Evolutionary conservation across 2,888 invertebrate species (phyloP).

Genomic region (Drosophila austrosaltans): DNA sequence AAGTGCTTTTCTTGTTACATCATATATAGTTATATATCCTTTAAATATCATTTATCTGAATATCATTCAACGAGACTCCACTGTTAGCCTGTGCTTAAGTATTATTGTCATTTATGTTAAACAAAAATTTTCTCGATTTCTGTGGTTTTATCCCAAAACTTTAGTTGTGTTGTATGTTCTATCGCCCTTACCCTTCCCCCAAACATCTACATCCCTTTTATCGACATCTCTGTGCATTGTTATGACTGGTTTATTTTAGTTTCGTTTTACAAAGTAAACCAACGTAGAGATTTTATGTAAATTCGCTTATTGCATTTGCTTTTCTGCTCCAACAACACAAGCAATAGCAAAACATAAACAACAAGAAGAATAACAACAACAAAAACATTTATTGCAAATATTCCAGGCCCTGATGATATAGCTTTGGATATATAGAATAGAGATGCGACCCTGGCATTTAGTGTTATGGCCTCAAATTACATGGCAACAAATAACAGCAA

Average conservation of each 20-base stretch:
- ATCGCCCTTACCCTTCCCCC: no score
- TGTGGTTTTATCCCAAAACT: no score
- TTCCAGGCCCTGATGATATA: not conserved
- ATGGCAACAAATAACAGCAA: conserved; percentile 6
- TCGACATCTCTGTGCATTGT: conserved; percentile 38
- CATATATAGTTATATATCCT: no score
- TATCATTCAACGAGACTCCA: no score
- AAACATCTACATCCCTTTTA: not conserved
- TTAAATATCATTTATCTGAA: no score
- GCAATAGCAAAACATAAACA: conserved; percentile 33
- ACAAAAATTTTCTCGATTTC: no score
- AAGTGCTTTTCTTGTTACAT: no score
- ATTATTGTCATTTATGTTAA: no score
- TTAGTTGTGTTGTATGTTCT: no score
- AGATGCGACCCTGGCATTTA: conserved; percentile 12
- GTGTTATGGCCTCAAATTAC: conserved; percentile 11
- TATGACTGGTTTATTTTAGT: conserved; percentile 52
- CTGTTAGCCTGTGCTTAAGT: no score
- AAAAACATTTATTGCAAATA: conserved; percentile 4
- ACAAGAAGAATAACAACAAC: conserved; percentile 22
- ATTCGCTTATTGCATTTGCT: conserved; percentile 41
- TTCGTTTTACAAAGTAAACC: conserved; percentile 59
- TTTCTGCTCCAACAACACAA: not conserved
- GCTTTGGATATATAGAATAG: not conserved
- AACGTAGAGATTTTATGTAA: conserved; percentile 57